Conservation (phyloP, 2,113 vertebrate genomes). For the Orthochromis malagaraziensis region DNA sequence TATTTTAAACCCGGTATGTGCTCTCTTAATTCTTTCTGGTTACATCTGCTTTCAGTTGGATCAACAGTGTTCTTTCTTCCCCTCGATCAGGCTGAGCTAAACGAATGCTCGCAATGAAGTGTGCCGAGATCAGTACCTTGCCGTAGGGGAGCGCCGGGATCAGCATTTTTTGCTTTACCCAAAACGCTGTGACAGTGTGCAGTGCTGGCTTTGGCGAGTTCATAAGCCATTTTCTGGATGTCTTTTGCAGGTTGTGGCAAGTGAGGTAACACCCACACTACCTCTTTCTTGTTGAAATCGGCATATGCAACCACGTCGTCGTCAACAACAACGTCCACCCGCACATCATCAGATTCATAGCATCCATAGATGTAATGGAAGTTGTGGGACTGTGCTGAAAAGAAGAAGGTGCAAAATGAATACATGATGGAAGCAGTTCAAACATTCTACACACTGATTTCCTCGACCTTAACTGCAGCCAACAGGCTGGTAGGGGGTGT, state of each 20-base stretch:
- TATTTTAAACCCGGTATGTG: not conserved
- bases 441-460: not conserved
- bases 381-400: not conserved
- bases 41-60: not conserved
- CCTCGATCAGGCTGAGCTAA: not conserved
- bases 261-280: not conserved
- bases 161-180: not conserved
- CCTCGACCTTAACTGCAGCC: not conserved
- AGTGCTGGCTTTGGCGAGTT: not conserved
- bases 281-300: not conserved
- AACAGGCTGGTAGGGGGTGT: not conserved
- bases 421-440: not conserved
- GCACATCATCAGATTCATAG: not conserved
- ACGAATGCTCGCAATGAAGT: not conserved
- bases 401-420: not conserved
- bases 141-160: not conserved
- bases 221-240: not conserved
- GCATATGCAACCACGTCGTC: not conserved
- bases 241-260: not conserved
- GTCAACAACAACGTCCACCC: not conserved
- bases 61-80: not conserved
- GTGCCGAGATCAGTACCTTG: not conserved
- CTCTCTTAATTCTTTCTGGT: not conserved
- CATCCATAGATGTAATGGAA: not conserved
- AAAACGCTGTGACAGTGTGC: not conserved